Conservation (phyloP, 2,797 vertebrate species). For the Pygocentrus nattereri region DNA sequence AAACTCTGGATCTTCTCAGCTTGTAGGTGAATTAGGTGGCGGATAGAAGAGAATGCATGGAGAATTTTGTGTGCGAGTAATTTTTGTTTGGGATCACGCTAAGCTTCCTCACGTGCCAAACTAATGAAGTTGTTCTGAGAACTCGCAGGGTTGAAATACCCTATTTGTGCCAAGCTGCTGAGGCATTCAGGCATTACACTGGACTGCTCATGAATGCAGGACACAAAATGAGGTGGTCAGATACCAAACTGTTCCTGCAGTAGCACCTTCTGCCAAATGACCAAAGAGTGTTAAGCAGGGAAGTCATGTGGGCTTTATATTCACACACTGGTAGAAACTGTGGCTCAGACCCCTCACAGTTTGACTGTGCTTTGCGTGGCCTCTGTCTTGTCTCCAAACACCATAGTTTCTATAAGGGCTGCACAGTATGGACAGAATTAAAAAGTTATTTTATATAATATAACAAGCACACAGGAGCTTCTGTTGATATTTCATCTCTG, state of each 20-base stretch:
- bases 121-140: constrained; percentile 5
- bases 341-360: background rate
- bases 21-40: background rate
- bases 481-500: constrained; percentile 3
- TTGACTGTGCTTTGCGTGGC: background rate
- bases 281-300: background rate
- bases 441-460: no score
- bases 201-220: background rate
- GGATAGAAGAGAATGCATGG: background rate
- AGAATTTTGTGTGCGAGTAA: background rate
- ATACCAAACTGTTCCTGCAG: background rate
- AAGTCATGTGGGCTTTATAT: background rate
- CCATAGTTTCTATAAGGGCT: background rate
- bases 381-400: background rate
- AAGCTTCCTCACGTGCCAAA: constrained; percentile 19
- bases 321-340: background rate
- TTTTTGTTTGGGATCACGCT: background rate
- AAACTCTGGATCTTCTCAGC: background rate
- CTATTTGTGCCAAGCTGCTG: constrained; percentile 20
- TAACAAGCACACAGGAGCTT: background rate
- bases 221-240: background rate
- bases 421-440: background rate
- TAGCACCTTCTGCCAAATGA: background rate
- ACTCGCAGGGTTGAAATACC: background rate
- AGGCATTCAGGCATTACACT: background rate